A percentile compares a stretch with the other conserved stretches of the same genome.
These are phyloP conservation scores for Ectemnius cavifrons DNA, from an alignment of 2,888 invertebrate genomes.

Conservation along the genomic window DNA sequence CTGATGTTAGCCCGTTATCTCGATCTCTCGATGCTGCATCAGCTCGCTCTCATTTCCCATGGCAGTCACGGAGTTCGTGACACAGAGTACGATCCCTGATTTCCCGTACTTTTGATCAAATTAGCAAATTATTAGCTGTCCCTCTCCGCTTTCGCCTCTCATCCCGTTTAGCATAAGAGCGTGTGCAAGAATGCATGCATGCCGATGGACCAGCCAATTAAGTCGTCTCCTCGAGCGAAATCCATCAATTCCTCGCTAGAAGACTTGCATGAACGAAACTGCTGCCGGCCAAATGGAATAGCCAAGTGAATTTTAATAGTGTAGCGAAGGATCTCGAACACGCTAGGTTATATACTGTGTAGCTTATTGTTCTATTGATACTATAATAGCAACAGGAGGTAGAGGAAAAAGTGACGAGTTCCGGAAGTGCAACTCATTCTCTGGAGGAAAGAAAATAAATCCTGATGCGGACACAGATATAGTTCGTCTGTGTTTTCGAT, in stretches of 20 bases:
- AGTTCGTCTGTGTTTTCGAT: too few species aligned
- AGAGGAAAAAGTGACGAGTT: too few species aligned
- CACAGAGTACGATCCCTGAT: constrained; percentile 7
- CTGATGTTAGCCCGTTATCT: constrained; percentile 1
- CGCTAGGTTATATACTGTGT: too few species aligned
- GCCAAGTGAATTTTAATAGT: too few species aligned
- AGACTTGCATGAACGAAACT: too few species aligned
- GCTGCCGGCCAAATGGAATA: too few species aligned
- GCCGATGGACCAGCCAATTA: not conserved
- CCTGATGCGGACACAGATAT: not conserved
- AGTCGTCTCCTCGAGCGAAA: too few species aligned
- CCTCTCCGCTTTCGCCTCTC: not conserved
- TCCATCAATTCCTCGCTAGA: too few species aligned
- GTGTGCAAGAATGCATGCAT: not conserved
- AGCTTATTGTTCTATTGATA: too few species aligned
- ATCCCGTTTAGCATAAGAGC: not conserved
- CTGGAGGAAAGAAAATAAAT: not conserved
- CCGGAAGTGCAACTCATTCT: not conserved
- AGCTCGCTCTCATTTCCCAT: constrained; percentile 8
- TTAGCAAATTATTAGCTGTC: constrained; percentile 11
- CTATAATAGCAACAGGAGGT: too few species aligned
- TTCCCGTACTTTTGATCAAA: constrained; percentile 4
- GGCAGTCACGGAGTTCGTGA: constrained; percentile 12
- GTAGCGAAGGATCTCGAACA: too few species aligned
- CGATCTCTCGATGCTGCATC: constrained; percentile 4